These are phyloP conservation scores for Noctua fimbriata DNA, from an alignment of 2,888 invertebrate genomes.

Conservation along the genomic window DNA sequence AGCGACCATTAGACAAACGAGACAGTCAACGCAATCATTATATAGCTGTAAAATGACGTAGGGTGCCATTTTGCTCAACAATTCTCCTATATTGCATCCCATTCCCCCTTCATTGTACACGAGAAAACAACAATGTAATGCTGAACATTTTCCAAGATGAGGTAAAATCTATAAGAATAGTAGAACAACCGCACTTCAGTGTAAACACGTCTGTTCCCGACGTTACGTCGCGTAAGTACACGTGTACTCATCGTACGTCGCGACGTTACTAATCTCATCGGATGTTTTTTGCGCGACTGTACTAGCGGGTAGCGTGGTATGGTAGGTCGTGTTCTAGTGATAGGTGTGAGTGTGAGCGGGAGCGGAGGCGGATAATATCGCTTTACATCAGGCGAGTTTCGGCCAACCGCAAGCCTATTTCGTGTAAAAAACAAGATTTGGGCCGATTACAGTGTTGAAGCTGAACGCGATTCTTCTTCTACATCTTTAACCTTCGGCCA, in stretches of 20 bases:
- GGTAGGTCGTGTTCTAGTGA: constrained; percentile 26
- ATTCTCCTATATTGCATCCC: neutral
- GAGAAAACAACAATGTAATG: neutral
- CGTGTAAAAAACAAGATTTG: neutral
- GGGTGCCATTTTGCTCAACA: neutral
- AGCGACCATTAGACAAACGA: too few species aligned
- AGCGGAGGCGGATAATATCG: neutral
- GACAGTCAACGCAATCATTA: too few species aligned
- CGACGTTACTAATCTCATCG: constrained; percentile 52
- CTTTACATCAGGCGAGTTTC: neutral
- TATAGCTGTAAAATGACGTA: neutral
- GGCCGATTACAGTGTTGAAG: too few species aligned
- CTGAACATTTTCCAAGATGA: constrained; percentile 2
- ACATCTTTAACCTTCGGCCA: too few species aligned
- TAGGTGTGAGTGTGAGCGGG: constrained; percentile 17
- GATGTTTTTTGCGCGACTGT: constrained; percentile 50
- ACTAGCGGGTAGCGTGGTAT: constrained; percentile 10
- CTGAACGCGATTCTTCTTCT: neutral
- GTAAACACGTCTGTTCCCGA: constrained; percentile 41
- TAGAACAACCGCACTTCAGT: constrained; percentile 13
- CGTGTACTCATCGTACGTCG: constrained; percentile 29
- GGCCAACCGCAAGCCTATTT: neutral
- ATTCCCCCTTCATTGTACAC: neutral
- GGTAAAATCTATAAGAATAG: constrained; percentile 16
- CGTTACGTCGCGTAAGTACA: constrained; percentile 34